These are phyloP conservation scores for Chamaetylas fuelleborni DNA, from an alignment of 2,113 vertebrate genomes.

Conservation along the genomic window DNA sequence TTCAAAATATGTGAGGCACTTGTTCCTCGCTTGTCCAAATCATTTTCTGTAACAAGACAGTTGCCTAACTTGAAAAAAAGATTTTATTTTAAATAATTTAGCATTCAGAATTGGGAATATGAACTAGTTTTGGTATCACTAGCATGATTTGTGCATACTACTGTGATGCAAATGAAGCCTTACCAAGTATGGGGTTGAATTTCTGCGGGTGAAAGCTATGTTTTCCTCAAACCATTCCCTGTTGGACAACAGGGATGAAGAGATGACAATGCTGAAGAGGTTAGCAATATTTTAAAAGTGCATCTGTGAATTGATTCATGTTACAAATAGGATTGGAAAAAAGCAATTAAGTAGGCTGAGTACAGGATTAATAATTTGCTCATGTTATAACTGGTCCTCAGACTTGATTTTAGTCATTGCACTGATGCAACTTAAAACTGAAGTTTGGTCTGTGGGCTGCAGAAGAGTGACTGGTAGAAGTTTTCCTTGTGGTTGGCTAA, in stretches of 20 bases:
- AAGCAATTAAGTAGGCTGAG: not conserved
- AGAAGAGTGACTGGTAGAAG: not conserved
- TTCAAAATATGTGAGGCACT: not conserved
- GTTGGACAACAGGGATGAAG: not conserved
- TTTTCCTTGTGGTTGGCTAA: not conserved
- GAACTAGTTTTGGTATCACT: not conserved
- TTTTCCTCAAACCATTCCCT: not conserved
- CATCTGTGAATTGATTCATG: not conserved
- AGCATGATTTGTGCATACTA: not conserved
- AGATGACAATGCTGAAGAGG: not conserved
- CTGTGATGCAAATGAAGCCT: not conserved
- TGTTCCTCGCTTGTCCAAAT: not conserved
- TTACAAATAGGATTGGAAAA: not conserved
- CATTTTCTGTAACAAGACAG: not conserved
- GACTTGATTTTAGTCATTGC: not conserved
- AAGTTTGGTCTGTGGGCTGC: not conserved
- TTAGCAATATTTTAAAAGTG: not conserved
- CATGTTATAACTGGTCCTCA: not conserved
- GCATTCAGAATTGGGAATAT: not conserved
- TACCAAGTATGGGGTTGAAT: not conserved
- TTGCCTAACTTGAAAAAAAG: not conserved
- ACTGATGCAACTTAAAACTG: not conserved
- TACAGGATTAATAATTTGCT: not conserved
- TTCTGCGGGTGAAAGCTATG: not conserved
- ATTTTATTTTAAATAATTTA: not conserved